These are phyloP conservation scores for Hypomecis punctinalis DNA, from an alignment of 2,888 invertebrate species.

Conservation along the genomic window DNA sequence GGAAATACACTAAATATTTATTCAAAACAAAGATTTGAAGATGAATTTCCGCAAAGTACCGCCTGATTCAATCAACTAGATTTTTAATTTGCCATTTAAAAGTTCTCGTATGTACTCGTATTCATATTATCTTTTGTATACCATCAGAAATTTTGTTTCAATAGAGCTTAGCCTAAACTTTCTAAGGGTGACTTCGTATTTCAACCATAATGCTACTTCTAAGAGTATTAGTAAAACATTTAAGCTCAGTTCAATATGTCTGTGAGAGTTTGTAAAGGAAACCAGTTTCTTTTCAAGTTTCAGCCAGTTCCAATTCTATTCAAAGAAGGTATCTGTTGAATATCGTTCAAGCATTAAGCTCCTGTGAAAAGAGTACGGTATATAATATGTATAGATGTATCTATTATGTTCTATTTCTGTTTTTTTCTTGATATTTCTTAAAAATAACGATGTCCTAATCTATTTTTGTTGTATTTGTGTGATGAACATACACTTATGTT, in stretches of 20 bases:
- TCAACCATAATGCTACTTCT: background rate
- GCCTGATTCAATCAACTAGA: too few relatives aligned
- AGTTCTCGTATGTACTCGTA: too few relatives aligned
- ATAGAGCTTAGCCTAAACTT: background rate
- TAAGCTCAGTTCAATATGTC: conserved; percentile 5
- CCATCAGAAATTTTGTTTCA: background rate
- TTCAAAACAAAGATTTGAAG: too few relatives aligned
- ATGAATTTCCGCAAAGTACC: too few relatives aligned
- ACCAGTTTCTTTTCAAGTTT: conserved; percentile 26
- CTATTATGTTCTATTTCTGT: background rate
- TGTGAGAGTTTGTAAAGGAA: conserved; percentile 13
- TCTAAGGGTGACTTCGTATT: background rate
- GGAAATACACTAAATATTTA: too few relatives aligned
- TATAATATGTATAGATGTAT: conserved; percentile 6
- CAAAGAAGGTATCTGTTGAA: conserved; percentile 14
- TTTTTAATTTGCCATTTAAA: too few relatives aligned
- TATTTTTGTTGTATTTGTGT: too few relatives aligned
- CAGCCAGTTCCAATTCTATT: conserved; percentile 16
- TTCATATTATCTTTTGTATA: too few relatives aligned
- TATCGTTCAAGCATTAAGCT: conserved; percentile 18
- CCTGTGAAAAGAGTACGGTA: background rate
- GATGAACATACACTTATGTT: too few relatives aligned
- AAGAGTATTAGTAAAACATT: background rate
- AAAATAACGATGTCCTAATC: background rate
- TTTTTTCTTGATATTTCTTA: background rate